Base-by-base conservation (phyloP, 2,888 invertebrate genomes). In the Sussaba pulchella region DNA sequence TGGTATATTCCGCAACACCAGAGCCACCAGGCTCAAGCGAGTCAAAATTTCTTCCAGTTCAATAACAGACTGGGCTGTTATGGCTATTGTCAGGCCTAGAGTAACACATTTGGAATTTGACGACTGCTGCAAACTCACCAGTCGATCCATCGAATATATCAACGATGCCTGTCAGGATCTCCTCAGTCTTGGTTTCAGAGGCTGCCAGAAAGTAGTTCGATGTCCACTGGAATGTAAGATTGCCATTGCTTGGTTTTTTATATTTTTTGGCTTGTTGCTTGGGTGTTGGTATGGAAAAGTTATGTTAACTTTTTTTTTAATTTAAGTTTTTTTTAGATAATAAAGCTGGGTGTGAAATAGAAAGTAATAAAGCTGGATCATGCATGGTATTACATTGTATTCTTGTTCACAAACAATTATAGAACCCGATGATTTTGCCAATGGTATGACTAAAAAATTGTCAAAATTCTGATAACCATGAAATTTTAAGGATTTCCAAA, bases 81-180 rank as follows among this genome's bases (percentile, higher is more conserved):
- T 94, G 84, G 94, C 94, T 67, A 92, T 98, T 14, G 93, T 96
- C 91, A 94, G 94, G 64, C 98, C 98, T 92, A 95, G 95, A 83
- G 94, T 97, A 45, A 92, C 94, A 12, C 96, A 96, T 82, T 92
- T 98, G 61, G 96, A 97, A 85, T 93, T 98, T 82, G 94, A 95
- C 74, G 95, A 96, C 86, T 97, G 97, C 90, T 94, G 94, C 82
- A 94, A 94, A 82, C 92, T 98, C 54, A 95, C 95, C 0, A 93
- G 94, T 50, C 91, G 93, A 21, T 94, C 95, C 21, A 93, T 97
- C 81, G 94, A 95, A 78, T 92, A 94, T 73, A 94, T 98, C 66
- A 96, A 96, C 84, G 93, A 93, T 73, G 94, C 95, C 89, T 95
- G 96, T 43, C 94, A 94, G 80, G 95, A 95, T 88, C 92, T 98